A percentile compares a stretch with the other conserved stretches of the same genome.
Evolutionary conservation across 2,113 vertebrate species (phyloP).

Genomic region (Sylvia atricapilla): DNA sequence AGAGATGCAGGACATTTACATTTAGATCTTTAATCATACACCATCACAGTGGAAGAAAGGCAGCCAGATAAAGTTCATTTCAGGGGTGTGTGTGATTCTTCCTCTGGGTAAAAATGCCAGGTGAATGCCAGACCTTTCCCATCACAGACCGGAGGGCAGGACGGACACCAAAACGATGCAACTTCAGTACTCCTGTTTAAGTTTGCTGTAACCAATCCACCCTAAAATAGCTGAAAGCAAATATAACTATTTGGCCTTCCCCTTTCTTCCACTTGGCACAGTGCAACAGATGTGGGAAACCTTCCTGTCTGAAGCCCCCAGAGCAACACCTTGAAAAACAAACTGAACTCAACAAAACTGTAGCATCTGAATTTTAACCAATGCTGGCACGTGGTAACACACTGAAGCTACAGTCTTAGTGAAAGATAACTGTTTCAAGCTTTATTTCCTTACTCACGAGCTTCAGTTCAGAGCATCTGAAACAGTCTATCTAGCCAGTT

Average conservation of each 20-base stretch:
- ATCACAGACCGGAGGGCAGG: accelerated
- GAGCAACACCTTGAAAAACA: background rate
- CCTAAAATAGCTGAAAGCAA: background rate
- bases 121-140: background rate
- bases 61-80: background rate
- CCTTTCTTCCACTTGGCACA: background rate
- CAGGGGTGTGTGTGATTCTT: background rate
- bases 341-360: background rate
- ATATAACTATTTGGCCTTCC: background rate
- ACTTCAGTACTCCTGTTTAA: background rate
- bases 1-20: background rate
- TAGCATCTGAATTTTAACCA: background rate
- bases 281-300: background rate
- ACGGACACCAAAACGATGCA: background rate
- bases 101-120: background rate
- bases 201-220: background rate
- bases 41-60: background rate
- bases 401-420: accelerated
- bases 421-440: background rate
- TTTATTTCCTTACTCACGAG: background rate
- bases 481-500: background rate
- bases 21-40: background rate
- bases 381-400: background rate
- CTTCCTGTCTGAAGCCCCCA: background rate
- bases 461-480: accelerated